Evolutionary conservation across 1,140 invertebrate species (phyloP).

Genomic region (Thaumatotibia leucotreta): DNA sequence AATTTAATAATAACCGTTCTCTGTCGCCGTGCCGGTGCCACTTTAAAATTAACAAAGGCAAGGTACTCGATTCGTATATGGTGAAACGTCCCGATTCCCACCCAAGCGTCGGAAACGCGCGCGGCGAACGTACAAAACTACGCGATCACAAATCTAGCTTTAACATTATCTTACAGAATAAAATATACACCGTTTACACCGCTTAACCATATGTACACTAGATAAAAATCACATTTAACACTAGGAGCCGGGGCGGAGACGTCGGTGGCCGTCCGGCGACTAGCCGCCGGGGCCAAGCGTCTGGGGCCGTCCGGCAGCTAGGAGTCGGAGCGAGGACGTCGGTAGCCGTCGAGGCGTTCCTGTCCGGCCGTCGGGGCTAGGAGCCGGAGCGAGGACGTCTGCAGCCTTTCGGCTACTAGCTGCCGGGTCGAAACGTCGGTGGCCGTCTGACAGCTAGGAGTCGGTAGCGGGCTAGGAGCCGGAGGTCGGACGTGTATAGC

Average conservation of each 20-base stretch:
- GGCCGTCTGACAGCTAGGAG: too few species aligned
- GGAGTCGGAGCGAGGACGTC: neutral
- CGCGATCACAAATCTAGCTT: constrained; percentile 65
- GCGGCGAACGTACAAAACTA: constrained; percentile 62
- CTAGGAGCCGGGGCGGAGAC: constrained; percentile 28
- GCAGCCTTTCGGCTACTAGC: too few species aligned
- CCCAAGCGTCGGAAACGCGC: constrained; percentile 17
- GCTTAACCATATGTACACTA: constrained; percentile 65
- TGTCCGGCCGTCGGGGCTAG: neutral
- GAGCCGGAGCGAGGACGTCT: too few species aligned
- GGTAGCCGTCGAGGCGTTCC: constrained; percentile 18
- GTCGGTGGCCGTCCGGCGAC: constrained; percentile 6
- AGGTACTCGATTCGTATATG: constrained; percentile 14
- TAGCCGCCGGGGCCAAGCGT: too few species aligned
- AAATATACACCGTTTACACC: constrained; percentile 69
- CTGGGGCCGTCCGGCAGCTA: neutral
- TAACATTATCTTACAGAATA: constrained; percentile 58
- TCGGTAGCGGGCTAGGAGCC: too few species aligned
- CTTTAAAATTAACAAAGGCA: constrained; percentile 7
- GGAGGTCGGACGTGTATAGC: too few species aligned
- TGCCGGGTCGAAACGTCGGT: too few species aligned
- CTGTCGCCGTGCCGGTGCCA: neutral
- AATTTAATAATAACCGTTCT: neutral
- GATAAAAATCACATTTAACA: constrained; percentile 64
- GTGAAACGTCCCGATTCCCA: constrained; percentile 5